Percentiles rank a stretch among this genome's conserved stretches.
Evolutionary conservation across 2,797 vertebrate genomes (phyloP).

Genomic region (Phaenicophaeus curvirostris): DNA sequence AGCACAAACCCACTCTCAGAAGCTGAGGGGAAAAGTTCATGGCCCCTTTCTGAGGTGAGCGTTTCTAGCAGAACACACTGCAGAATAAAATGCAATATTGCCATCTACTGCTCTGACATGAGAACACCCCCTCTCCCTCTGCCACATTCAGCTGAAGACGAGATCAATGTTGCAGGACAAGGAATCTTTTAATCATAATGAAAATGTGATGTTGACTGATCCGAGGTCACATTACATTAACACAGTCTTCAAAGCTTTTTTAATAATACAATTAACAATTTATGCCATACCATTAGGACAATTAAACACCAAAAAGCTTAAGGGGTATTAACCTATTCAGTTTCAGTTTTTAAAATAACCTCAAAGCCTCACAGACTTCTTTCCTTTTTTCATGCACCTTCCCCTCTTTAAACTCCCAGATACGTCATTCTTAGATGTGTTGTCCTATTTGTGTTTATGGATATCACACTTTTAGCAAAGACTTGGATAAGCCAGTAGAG

Average conservation of each 20-base stretch:
- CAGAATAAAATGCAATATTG: conserved; percentile 69
- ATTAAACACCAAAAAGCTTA: conserved; percentile 42
- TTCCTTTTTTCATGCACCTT: not conserved
- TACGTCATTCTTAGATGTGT: conserved; percentile 1
- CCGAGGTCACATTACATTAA: conserved; percentile 40
- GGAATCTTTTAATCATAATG: conserved; percentile 54
- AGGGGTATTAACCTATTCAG: conserved; percentile 44
- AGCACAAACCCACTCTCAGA: not conserved
- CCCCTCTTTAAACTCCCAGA: not conserved
- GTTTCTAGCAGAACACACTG: not conserved
- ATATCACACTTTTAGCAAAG: not conserved
- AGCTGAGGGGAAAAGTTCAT: conserved; percentile 3
- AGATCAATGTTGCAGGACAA: conserved; percentile 36
- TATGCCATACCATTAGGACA: conserved; percentile 35
- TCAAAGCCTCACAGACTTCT: conserved; percentile 18
- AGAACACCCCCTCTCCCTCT: not conserved
- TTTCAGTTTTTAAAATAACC: conserved; percentile 45
- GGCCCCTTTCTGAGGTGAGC: conserved; percentile 45
- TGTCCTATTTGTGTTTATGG: not conserved
- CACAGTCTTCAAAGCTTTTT: conserved; percentile 26
- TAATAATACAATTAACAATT: conserved; percentile 43
- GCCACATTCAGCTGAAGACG: not conserved
- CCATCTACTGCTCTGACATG: conserved; percentile 44
- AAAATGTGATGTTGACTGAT: conserved; percentile 44
- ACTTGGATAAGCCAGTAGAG: conserved; percentile 17